These are phyloP conservation scores for Mormyrops boulengeri DNA, from an alignment of 2,797 vertebrate species.

Conservation along the genomic window DNA sequence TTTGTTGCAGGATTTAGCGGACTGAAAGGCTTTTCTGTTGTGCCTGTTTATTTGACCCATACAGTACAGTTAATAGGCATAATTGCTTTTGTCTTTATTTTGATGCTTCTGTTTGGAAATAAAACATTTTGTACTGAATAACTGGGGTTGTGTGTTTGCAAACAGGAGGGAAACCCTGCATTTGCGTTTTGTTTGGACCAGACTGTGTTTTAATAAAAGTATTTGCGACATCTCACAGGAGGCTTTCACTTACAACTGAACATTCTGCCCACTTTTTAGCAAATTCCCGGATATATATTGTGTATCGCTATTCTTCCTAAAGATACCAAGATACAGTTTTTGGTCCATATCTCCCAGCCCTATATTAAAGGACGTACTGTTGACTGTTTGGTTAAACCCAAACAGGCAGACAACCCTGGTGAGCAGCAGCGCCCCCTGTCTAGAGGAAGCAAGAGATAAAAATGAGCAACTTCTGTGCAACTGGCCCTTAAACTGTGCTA, in stretches of 20 bases:
- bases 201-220: background rate
- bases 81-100: background rate
- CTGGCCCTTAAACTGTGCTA: background rate
- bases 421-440: background rate
- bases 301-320: background rate
- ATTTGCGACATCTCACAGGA: background rate
- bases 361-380: background rate
- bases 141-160: background rate
- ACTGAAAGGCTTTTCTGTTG: background rate
- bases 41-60: background rate
- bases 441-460: background rate
- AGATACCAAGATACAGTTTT: background rate
- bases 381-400: background rate
- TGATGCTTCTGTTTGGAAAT: background rate
- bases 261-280: background rate
- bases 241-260: background rate
- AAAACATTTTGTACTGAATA: background rate
- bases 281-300: background rate
- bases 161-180: background rate
- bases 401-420: background rate
- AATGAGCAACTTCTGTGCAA: background rate
- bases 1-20: background rate
- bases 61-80: background rate
- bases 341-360: background rate
- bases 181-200: background rate